phyloP scores from a whole-genome alignment of 2,888 invertebrate genomes.

The Deilephila elpenor region DNA sequence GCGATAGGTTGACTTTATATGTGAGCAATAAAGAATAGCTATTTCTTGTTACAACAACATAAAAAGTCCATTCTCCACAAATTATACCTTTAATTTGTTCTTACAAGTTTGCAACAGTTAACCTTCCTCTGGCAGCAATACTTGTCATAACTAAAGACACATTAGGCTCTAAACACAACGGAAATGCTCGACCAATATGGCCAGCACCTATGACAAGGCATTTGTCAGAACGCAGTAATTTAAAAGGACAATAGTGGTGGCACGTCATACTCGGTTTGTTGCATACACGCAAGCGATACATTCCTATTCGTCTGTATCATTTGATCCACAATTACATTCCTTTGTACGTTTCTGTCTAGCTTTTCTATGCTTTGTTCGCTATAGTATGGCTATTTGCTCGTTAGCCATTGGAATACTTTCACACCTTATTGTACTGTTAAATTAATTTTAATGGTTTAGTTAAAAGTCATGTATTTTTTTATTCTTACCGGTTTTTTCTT shows the following conservation, averaged over 20 bases:
- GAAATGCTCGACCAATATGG: neutral
- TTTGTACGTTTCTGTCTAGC: constrained; percentile 11
- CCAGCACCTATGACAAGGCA: constrained; percentile 6
- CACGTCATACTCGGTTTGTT: constrained; percentile 14
- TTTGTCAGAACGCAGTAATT: constrained; percentile 2
- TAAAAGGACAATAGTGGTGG: constrained; percentile 15
- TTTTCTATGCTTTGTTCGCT: constrained; percentile 5
- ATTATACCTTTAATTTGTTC: too few relatives aligned
- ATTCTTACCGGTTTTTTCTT: too few relatives aligned
- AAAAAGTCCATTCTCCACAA: too few relatives aligned
- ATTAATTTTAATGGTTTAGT: too few relatives aligned
- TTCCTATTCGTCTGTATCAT: constrained; percentile 21
- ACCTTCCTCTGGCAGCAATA: neutral
- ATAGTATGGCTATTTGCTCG: neutral
- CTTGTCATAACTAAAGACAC: neutral
- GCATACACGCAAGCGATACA: constrained; percentile 10
- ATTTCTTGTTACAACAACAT: too few relatives aligned
- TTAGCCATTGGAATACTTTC: neutral
- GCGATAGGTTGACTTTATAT: too few relatives aligned
- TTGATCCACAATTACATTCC: constrained; percentile 22
- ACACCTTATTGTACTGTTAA: too few relatives aligned
- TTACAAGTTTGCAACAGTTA: too few relatives aligned
- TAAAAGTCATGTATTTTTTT: too few relatives aligned
- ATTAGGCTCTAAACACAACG: neutral
- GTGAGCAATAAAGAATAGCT: too few relatives aligned